These are phyloP conservation scores for Tanytarsus gracilentus DNA, from an alignment of 2,888 invertebrate species.

Conservation along the genomic window DNA sequence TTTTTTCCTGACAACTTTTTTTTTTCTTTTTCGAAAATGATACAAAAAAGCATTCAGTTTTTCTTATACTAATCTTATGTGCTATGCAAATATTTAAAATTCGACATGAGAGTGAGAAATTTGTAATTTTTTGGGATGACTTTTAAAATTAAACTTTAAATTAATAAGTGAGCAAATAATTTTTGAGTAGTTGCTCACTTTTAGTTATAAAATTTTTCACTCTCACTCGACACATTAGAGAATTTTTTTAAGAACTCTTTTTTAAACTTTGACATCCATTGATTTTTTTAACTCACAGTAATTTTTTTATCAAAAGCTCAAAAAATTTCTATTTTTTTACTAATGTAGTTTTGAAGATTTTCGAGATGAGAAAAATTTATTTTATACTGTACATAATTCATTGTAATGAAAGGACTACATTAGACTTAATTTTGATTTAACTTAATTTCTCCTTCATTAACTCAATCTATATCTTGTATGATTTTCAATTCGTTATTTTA, in stretches of 20 bases:
- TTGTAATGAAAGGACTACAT: constrained; percentile 11
- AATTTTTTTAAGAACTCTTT: background rate
- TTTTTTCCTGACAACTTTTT: constrained; percentile 4
- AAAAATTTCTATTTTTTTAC: background rate
- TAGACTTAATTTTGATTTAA: constrained; percentile 1
- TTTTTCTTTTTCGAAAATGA: constrained; percentile 10
- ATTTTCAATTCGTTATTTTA: constrained; percentile 29
- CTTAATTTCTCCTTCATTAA: background rate
- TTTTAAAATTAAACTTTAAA: background rate
- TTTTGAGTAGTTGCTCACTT: background rate
- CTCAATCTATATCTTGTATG: background rate
- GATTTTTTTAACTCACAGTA: background rate
- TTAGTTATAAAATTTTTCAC: background rate
- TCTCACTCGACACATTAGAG: background rate
- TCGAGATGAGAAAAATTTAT: background rate
- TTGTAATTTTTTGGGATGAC: background rate
- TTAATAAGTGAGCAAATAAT: background rate
- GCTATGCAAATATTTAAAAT: constrained; percentile 11
- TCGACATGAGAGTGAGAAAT: background rate
- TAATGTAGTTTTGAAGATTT: constrained; percentile 22
- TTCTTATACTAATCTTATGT: constrained; percentile 13
- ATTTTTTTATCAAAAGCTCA: background rate
- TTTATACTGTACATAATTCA: no score
- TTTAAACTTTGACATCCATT: background rate
- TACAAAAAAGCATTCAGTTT: constrained; percentile 4